Percentiles rank a stretch among this genome's conserved stretches.
Evolutionary conservation across 2,797 vertebrate species (phyloP).

Genomic region (Phyllotis vaccarum): DNA sequence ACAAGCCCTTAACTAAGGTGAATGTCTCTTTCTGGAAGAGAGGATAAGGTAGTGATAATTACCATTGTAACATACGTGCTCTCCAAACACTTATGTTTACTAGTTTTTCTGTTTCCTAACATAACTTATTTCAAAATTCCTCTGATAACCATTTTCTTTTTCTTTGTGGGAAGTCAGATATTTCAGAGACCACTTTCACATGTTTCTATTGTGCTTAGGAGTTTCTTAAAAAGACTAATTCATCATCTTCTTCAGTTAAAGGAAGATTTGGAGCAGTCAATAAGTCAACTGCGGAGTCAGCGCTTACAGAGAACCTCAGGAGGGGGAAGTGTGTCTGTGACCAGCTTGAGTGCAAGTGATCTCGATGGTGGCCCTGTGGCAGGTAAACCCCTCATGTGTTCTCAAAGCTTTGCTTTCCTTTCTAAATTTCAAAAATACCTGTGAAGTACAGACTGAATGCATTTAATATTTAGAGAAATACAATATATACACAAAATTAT

Average conservation of each 20-base stretch:
- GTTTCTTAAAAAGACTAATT: constrained; percentile 63
- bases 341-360: constrained; percentile 93
- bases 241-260: constrained; percentile 90
- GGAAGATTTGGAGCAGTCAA: constrained; percentile 94
- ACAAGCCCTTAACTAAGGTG: background rate
- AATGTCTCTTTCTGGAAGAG: background rate
- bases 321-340: constrained; percentile 90
- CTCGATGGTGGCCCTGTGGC: constrained; percentile 88
- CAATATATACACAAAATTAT: background rate
- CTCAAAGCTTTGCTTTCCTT: background rate
- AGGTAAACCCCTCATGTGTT: constrained; percentile 87
- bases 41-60: constrained; percentile 39
- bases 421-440: background rate
- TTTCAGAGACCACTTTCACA: constrained; percentile 59
- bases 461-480: constrained; percentile 30
- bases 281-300: constrained; percentile 93
- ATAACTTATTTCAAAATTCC: constrained; percentile 14
- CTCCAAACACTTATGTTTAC: constrained; percentile 22
- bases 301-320: constrained; percentile 86
- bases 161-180: background rate
- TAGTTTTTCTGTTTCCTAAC: constrained; percentile 53
- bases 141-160: constrained; percentile 63
- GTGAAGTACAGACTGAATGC: background rate
- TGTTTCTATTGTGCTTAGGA: constrained; percentile 38
- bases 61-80: constrained; percentile 57